Percentiles rank a stretch among this genome's conserved stretches.
Conservation (phyloP, 2,888 invertebrate species). For the Troilus luridus region DNA sequence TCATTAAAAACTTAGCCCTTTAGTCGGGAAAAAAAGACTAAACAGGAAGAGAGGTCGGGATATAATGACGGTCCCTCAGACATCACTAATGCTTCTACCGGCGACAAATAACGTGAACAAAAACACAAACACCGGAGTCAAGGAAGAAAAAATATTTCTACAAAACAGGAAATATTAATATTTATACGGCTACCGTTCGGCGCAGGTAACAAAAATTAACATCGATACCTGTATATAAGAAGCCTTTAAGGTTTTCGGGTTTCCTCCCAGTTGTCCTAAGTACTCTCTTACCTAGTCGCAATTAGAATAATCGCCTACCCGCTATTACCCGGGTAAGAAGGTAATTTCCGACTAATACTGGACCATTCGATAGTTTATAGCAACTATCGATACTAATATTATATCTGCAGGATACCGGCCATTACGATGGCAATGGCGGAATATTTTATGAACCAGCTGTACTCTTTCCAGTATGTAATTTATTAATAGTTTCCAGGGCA, state of each 20-base stretch:
- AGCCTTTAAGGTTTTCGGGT: neutral
- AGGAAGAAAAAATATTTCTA: neutral
- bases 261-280: neutral
- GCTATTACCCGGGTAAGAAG: slow-evolving; percentile 23
- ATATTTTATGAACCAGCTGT: slow-evolving; percentile 31
- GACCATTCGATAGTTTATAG: slow-evolving; percentile 33
- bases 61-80: neutral
- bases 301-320: slow-evolving; percentile 9
- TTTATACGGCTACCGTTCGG: slow-evolving; percentile 27
- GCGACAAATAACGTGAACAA: slow-evolving; percentile 25
- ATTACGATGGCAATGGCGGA: slow-evolving; percentile 2
- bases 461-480: slow-evolving; percentile 27
- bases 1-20: neutral
- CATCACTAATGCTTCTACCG: neutral
- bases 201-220: slow-evolving; percentile 48
- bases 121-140: neutral
- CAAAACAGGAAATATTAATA: slow-evolving; percentile 45
- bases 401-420: slow-evolving; percentile 24
- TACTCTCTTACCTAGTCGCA: neutral
- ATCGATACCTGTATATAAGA: neutral
- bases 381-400: slow-evolving; percentile 16
- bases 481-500: slow-evolving; percentile 6
- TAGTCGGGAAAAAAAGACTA: neutral
- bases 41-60: neutral
- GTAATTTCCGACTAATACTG: slow-evolving; percentile 9